Evolutionary conservation across 2,113 vertebrate genomes (phyloP).

Genomic region (Lepus timidus): DNA sequence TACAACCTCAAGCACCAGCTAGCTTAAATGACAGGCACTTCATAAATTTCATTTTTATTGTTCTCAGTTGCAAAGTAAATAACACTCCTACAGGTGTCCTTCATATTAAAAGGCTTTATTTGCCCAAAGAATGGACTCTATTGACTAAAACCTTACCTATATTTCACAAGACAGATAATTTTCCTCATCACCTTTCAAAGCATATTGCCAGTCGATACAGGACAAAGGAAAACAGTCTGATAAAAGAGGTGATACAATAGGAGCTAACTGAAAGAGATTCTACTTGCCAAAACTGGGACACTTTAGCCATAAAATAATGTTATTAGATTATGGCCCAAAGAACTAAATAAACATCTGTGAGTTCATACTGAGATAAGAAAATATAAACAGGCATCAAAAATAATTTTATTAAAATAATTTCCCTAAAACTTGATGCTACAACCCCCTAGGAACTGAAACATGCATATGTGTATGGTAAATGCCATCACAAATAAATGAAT

Average conservation of each 20-base stretch:
- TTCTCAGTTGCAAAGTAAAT: slow-evolving; percentile 66
- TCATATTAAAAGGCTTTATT: slow-evolving; percentile 69
- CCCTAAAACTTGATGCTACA: background rate
- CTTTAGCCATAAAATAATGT: slow-evolving; percentile 5
- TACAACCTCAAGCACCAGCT: slow-evolving; percentile 40
- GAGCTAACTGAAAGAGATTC: background rate
- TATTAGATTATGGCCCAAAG: background rate
- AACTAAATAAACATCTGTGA: slow-evolving; percentile 20
- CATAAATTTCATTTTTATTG: slow-evolving; percentile 69
- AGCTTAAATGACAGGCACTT: slow-evolving; percentile 57
- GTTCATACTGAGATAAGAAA: slow-evolving; percentile 31
- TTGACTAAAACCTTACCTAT: slow-evolving; percentile 57
- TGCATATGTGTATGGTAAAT: background rate
- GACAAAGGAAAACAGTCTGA: slow-evolving; percentile 39
- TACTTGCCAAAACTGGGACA: background rate
- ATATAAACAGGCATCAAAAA: background rate
- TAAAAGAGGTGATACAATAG: background rate
- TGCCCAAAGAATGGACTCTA: slow-evolving; percentile 18
- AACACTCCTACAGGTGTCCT: slow-evolving; percentile 58
- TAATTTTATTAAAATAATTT: slow-evolving; percentile 3
- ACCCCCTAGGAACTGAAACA: background rate
- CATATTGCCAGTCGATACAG: background rate
- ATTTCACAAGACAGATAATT: slow-evolving; percentile 56
- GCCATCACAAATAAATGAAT: slow-evolving; percentile 17
- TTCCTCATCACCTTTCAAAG: slow-evolving; percentile 44